phyloP scores from a whole-genome alignment of 2,888 invertebrate genomes.

The Suillia variegata region DNA sequence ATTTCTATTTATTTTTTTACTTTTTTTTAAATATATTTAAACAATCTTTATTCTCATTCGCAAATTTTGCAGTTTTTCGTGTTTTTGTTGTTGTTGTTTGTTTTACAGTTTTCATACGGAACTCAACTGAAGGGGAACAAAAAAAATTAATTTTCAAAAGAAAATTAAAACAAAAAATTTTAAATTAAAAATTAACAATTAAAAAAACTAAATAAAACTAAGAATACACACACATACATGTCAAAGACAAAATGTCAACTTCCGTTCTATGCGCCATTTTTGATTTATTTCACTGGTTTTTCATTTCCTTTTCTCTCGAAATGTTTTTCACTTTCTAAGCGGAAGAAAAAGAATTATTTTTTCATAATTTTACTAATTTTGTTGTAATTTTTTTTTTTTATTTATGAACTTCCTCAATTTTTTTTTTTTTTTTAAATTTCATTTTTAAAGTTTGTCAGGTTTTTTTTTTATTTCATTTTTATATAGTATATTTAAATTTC shows the following conservation, averaged over 20 bases:
- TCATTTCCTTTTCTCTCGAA: constrained; percentile 1
- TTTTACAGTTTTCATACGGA: background rate
- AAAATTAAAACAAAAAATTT: no score
- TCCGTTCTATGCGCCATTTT: constrained; percentile 2
- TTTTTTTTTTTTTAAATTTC: background rate
- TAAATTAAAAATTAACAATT: constrained; percentile 24
- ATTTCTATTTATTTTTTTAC: constrained; percentile 22
- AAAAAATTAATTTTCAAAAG: no score
- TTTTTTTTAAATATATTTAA: constrained; percentile 50
- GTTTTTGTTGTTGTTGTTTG: constrained; percentile 13
- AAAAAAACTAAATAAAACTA: constrained; percentile 24
- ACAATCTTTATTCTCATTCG: constrained; percentile 58
- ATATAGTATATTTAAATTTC: no score
- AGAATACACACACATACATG: constrained; percentile 24
- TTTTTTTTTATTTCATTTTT: no score
- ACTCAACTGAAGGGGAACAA: no score
- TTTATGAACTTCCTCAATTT: background rate
- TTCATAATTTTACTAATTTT: background rate
- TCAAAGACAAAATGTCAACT: constrained; percentile 2
- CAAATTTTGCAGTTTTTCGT: constrained; percentile 33
- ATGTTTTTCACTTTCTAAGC: constrained; percentile 6
- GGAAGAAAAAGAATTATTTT: background rate
- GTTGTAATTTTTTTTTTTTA: background rate
- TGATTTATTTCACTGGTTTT: background rate
- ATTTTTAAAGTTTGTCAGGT: background rate